A percentile compares a stretch with the other conserved stretches of the same genome.
phyloP scores from a whole-genome alignment of 2,888 invertebrate genomes.

The Branchinecta sandiegonensis region DNA sequence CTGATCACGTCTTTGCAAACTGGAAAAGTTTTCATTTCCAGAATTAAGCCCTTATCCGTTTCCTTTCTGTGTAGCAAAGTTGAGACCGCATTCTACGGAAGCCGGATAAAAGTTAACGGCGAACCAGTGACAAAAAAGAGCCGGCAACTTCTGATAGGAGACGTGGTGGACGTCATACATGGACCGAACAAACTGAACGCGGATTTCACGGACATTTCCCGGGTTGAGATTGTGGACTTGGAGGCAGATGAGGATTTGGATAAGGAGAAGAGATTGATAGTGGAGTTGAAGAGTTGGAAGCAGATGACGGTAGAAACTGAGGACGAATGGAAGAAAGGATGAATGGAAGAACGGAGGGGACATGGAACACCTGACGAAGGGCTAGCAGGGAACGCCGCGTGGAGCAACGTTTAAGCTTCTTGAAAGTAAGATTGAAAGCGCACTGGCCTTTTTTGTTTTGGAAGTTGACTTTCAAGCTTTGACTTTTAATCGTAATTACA shows the following conservation, averaged over 20 bases:
- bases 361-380: no score
- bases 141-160: slow-evolving; percentile 47
- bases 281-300: slow-evolving; percentile 1
- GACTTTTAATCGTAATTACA: no score
- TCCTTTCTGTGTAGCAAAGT: slow-evolving; percentile 48
- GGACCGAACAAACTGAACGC: slow-evolving; percentile 50
- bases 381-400: no score
- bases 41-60: no score
- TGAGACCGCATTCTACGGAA: slow-evolving; percentile 62
- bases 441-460: no score
- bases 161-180: slow-evolving; percentile 63
- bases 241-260: slow-evolving; percentile 35
- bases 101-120: slow-evolving; percentile 63
- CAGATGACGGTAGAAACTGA: background rate
- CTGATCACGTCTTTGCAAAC: no score
- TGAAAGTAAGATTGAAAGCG: no score
- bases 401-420: no score
- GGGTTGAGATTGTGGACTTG: slow-evolving; percentile 46
- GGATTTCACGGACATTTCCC: slow-evolving; percentile 49
- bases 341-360: no score
- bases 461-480: no score
- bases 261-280: slow-evolving; percentile 37
- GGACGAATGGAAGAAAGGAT: background rate
- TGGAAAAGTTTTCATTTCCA: no score
- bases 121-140: slow-evolving; percentile 61